Conservation (phyloP, 1,140 invertebrate genomes). For the Pissodes strobi region DNA sequence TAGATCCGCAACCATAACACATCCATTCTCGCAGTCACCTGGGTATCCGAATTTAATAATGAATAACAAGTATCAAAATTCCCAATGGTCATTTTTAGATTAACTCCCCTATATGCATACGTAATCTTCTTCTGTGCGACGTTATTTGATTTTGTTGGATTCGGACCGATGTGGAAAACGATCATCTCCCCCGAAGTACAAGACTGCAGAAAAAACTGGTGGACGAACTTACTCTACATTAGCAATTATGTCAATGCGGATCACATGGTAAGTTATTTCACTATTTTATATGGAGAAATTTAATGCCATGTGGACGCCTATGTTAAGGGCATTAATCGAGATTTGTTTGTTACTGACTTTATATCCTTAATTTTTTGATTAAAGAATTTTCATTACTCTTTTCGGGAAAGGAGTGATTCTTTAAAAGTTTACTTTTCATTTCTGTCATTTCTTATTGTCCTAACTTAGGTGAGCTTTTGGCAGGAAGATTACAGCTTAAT, state of each 20-base stretch:
- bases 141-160: conserved; percentile 44
- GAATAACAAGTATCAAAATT: not conserved
- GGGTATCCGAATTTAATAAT: no score
- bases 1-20: no score
- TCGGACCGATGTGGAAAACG: conserved; percentile 50
- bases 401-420: no score
- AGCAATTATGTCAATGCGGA: conserved; percentile 61
- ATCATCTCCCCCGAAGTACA: conserved; percentile 41
- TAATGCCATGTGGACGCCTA: not conserved
- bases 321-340: not conserved
- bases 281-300: not conserved
- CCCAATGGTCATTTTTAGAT: conserved; percentile 35
- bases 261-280: conserved; percentile 50
- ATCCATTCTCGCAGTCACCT: no score
- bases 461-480: no score
- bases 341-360: no score
- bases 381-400: no score
- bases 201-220: conserved; percentile 53
- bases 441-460: no score
- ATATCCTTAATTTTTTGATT: no score
- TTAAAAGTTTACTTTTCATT: no score
- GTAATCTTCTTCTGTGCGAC: conserved; percentile 48
- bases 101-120: conserved; percentile 47
- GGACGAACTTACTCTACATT: conserved; percentile 63
- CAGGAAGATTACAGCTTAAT: no score